A percentile compares a stretch with the other conserved stretches of the same genome.
Conservation (phyloP, 2,113 vertebrate genomes). For the Sapayoa aenigma region DNA sequence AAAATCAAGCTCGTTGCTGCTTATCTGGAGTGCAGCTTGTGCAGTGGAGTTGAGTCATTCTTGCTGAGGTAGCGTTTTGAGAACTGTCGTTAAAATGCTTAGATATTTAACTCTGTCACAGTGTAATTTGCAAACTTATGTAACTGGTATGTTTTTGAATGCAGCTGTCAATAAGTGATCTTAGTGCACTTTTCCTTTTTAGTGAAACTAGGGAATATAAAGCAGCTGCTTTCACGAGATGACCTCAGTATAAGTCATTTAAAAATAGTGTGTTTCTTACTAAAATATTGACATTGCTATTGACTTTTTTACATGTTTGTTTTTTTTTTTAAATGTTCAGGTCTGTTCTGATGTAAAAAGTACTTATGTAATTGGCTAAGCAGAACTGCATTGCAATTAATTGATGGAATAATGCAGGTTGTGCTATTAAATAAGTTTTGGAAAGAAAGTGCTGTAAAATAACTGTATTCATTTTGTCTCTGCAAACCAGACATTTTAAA, state of each 20-base stretch:
- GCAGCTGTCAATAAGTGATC: constrained; percentile 61
- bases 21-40: constrained; percentile 42
- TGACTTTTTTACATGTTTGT: background rate
- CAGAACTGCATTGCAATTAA: background rate
- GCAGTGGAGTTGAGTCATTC: constrained; percentile 39
- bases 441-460: background rate
- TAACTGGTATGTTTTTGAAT: constrained; percentile 62
- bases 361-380: background rate
- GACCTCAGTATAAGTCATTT: background rate
- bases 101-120: constrained; percentile 52
- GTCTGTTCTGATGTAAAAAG: background rate
- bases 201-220: background rate
- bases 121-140: constrained; percentile 61
- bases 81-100: constrained; percentile 49
- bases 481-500: background rate
- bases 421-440: constrained; percentile 25
- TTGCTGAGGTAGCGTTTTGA: constrained; percentile 56
- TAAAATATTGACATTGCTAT: background rate
- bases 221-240: constrained; percentile 16
- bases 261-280: background rate
- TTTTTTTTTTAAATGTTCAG: background rate
- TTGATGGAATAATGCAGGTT: constrained; percentile 1
- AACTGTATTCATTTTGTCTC: background rate
- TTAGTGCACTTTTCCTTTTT: constrained; percentile 25
- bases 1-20: constrained; percentile 16